These are phyloP conservation scores for Lophotis ruficrista DNA, from an alignment of 2,113 vertebrate genomes.

Conservation along the genomic window DNA sequence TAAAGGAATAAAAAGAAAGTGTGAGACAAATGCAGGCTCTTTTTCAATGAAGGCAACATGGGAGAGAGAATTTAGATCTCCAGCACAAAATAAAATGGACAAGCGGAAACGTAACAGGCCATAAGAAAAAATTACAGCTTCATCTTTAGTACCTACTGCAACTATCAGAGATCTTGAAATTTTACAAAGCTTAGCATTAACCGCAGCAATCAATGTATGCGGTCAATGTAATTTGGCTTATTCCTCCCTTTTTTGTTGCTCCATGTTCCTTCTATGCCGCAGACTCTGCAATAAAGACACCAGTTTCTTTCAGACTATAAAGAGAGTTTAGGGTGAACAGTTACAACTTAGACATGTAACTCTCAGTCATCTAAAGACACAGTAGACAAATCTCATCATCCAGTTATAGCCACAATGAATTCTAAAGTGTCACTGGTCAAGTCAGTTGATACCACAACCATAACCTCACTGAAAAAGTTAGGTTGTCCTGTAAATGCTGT, in stretches of 20 bases:
- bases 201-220: neutral
- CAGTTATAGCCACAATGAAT: neutral
- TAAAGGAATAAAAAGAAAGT: neutral
- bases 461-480: neutral
- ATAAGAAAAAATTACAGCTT: neutral
- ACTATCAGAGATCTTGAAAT: neutral
- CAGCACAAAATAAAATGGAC: neutral
- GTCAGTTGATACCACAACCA: neutral
- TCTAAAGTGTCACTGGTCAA: neutral
- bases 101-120: neutral
- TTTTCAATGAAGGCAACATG: neutral
- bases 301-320: neutral
- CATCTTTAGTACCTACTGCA: neutral
- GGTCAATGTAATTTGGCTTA: neutral
- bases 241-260: neutral
- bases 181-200: neutral
- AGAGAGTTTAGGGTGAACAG: neutral
- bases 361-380: neutral
- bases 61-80: neutral
- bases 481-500: neutral
- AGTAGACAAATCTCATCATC: neutral
- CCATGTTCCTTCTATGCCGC: neutral
- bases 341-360: neutral
- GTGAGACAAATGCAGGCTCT: neutral
- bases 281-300: neutral